Evolutionary conservation across 2,888 invertebrate genomes (phyloP), one percentile per base, ranked within the genome.

Genomic region (Hyalella azteca): DNA sequence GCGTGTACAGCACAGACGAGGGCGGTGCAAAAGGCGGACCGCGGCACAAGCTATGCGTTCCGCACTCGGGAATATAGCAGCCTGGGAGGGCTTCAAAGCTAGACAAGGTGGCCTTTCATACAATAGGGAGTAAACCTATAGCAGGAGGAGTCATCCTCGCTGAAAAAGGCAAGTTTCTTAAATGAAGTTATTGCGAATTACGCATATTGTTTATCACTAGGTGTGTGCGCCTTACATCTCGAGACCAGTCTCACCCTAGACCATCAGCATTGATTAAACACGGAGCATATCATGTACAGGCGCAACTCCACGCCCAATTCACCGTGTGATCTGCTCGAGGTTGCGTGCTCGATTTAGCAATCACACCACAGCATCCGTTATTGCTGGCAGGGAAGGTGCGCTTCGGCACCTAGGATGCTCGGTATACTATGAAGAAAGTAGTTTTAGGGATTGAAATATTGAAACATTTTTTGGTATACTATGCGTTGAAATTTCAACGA

Each of bases 191-290:
- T 66, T 36, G 66, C 36, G 66, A 66, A 19, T 66, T 36, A 66
- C 66, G 66, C 66, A 66, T 66, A 66, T 66, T 66, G 66, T 66
- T 66, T 66, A 66, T 66, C 66, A 66, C 66, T 11, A 3, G 66
- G 66, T 66, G 66, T 66, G 66, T 36, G 39, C 15, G 36, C 66
- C 66, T 66, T 36, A 66, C 36, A 66, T 66, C 66, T 66, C 66
- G 19, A 66, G 66, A 66, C 32, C 66, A 66, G 66, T 32, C 66
- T 66, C 66, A 66, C 66, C 66, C 66, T 66, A 32, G 66, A 32
- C 32, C 66, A 66, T 66, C 66, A 66, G 36, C 66, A 66, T 66
- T 66, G 66, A 66, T 66, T 66, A 66, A 66, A 66, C 66, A 36
- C 66, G 66, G 66, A 66, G 66, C 66, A 66, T 66, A 66, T 66